Conservation (phyloP, 2,113 vertebrate genomes). For the Coturnix japonica region DNA sequence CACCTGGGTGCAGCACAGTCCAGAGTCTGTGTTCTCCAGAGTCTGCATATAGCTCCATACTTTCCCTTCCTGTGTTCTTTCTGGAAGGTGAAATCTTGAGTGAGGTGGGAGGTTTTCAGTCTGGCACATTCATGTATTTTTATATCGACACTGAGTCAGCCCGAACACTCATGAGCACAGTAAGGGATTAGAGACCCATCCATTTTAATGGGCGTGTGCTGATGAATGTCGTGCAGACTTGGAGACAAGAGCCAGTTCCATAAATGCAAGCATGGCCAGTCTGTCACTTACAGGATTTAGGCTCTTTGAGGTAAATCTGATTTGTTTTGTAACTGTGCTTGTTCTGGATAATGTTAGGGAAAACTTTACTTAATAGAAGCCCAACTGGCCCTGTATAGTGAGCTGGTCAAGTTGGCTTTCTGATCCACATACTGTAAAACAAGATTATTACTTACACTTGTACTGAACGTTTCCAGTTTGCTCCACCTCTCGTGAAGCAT, state of each 20-base stretch:
- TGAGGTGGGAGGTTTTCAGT: constrained; percentile 5
- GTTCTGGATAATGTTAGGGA: not conserved
- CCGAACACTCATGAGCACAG: not conserved
- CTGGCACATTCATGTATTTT: not conserved
- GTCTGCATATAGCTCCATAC: not conserved
- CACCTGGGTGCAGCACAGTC: not conserved
- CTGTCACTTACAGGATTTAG: constrained; percentile 9
- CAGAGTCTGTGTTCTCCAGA: not conserved
- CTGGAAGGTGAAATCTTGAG: not conserved
- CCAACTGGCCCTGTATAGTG: not conserved
- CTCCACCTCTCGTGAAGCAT: not conserved
- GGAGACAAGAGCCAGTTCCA: not conserved
- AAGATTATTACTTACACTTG: not conserved
- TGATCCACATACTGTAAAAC: not conserved
- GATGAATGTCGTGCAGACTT: not conserved
- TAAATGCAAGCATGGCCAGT: not conserved
- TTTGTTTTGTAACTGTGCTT: not conserved
- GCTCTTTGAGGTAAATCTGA: not conserved
- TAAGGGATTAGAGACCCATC: not conserved
- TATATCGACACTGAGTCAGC: not conserved
- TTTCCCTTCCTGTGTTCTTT: not conserved
- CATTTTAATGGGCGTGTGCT: not conserved
- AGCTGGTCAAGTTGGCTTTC: not conserved
- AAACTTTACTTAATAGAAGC: not conserved
- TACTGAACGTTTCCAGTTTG: not conserved